Base-by-base conservation (phyloP, 2,113 vertebrate genomes). In the Elanus axillaris region DNA sequence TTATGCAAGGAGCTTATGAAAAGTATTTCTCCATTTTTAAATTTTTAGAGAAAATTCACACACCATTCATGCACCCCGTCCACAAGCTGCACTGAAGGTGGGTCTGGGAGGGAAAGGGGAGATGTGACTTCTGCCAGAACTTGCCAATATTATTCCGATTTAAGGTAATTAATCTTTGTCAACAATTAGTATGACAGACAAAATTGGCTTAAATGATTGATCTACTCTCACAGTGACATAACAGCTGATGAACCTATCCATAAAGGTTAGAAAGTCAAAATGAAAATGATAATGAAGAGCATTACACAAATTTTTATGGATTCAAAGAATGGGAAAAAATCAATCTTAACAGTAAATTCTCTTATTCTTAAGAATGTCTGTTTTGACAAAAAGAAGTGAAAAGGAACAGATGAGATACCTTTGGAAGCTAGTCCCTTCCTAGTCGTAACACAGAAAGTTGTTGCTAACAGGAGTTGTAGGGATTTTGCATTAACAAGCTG, bases 131-230 rank as follows among this genome's bases (percentile, higher is more conserved):
- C 82, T 71, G 67, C 21, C 21, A 93, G 72, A 86, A 67, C 23
- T 69, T 86, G 64, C 27, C 66, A 90, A 68, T 92, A 74, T 84
- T 91, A 59, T 78, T 88, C 27, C 14, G 56, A 40, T 79, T 72
- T 50, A 64, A 36, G 56, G 52, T 15, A 88, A 90, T 94, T 96
- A 76, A 94, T 96, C 87, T 95, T 93, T 89, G 79, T 95, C 75
- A 96, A 77, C 76, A 84, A 69, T 86, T 73, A 93, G 17, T 38
- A 62, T 95, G 95, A 86, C 78, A 95, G 80, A 13, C 17, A 90
- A 96, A 97, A 95, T 86, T 90, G 72, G 58, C 76, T 95, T 93
- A 86, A 97, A 94, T 93, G 89, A 94, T 96, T 95, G 92, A 95
- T 96, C 42, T 81, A 52, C 68, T 90, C 36, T 31, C 13, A 3